Percentiles rank a stretch among this genome's conserved stretches.
Conservation (phyloP, 1,140 invertebrate species). For the Drosophila bocqueti region DNA sequence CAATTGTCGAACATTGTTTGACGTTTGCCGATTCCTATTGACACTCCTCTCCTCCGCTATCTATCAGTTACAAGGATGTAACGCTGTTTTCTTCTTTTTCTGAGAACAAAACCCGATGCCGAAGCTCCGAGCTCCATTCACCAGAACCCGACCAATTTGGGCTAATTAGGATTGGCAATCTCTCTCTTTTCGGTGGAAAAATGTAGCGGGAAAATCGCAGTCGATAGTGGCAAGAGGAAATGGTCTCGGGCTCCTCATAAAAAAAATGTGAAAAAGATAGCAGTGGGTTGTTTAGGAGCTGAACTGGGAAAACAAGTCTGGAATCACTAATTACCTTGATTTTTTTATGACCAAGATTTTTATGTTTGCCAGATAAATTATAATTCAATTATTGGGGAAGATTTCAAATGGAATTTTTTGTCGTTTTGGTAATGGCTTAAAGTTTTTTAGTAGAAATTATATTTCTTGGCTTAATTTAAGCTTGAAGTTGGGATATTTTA, state of each 20-base stretch:
- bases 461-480: background rate
- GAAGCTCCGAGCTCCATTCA: slow-evolving; percentile 36
- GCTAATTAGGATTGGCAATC: slow-evolving; percentile 66
- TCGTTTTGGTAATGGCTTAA: background rate
- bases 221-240: background rate
- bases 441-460: rapidly evolving
- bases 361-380: slow-evolving; percentile 4
- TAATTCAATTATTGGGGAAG: background rate
- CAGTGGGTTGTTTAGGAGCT: background rate
- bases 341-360: slow-evolving; percentile 1
- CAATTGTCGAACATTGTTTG: slow-evolving; percentile 84
- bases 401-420: background rate
- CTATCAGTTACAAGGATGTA: slow-evolving; percentile 81
- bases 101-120: slow-evolving; percentile 75
- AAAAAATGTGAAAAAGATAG: slow-evolving; percentile 5
- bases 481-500: background rate
- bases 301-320: background rate
- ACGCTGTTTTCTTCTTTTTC: slow-evolving; percentile 64
- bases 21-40: slow-evolving; percentile 83
- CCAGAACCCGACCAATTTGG: slow-evolving; percentile 56
- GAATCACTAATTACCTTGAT: slow-evolving; percentile 9
- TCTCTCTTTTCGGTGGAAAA: slow-evolving; percentile 28
- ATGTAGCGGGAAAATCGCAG: slow-evolving; percentile 16
- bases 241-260: slow-evolving; percentile 1
- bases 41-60: slow-evolving; percentile 36